Evolutionary conservation across 2,888 invertebrate species (phyloP).

Genomic region (Trichacis sp.): DNA sequence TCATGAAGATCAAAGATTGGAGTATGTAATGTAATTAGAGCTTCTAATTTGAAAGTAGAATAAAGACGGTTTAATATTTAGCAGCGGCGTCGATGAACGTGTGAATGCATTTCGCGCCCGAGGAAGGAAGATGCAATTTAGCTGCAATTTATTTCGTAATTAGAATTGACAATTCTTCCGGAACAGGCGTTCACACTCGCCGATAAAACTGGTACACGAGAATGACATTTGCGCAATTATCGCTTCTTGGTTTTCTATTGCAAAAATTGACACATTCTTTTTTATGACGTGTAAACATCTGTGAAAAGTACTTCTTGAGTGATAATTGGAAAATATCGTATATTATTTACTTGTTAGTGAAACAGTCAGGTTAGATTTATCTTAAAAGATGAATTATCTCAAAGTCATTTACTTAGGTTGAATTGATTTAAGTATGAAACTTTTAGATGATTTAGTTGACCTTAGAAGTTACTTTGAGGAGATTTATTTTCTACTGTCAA

Average conservation of each 20-base stretch:
- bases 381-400: too few species aligned
- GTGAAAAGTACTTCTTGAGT: too few species aligned
- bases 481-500: too few species aligned
- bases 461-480: too few species aligned
- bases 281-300: too few species aligned
- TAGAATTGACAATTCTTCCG: not conserved
- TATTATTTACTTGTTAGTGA: too few species aligned
- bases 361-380: too few species aligned
- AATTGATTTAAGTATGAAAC: too few species aligned
- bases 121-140: constrained; percentile 4
- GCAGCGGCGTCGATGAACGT: not conserved
- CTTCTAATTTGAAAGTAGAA: not conserved
- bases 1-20: not conserved
- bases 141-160: constrained; percentile 4
- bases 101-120: constrained; percentile 5
- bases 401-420: too few species aligned
- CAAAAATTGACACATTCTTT: too few species aligned
- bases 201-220: constrained; percentile 1
- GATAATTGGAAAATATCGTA: too few species aligned
- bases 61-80: constrained; percentile 2
- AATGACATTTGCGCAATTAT: not conserved
- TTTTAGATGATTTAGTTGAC: too few species aligned
- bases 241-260: not conserved
- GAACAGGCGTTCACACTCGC: constrained; percentile 2
- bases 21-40: not conserved